Conservation (phyloP, 2,113 vertebrate species). For the Hyaena hyaena region DNA sequence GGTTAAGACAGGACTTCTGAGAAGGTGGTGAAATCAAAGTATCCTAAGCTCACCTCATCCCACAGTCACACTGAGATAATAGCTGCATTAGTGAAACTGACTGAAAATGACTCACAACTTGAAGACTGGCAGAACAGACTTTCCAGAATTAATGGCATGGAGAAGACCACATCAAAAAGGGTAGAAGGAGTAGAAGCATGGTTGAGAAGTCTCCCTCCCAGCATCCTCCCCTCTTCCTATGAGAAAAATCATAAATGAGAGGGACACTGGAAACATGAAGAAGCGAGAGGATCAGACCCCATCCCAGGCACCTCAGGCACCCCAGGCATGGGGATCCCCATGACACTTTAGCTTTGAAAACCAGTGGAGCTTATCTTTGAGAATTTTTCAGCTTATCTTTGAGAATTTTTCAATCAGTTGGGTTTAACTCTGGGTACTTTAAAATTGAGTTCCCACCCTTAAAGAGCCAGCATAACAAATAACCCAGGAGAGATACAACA, state of each 20-base stretch:
- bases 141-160: background rate
- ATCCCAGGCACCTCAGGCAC: background rate
- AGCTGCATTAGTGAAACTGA: background rate
- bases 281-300: background rate
- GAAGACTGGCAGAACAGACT: background rate
- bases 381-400: background rate
- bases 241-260: background rate
- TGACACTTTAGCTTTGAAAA: background rate
- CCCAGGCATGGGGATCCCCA: background rate
- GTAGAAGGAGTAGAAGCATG: background rate
- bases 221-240: background rate
- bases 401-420: background rate
- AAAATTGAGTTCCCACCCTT: background rate
- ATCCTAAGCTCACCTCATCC: background rate
- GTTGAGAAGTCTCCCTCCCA: background rate
- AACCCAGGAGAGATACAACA: background rate
- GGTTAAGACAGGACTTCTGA: background rate
- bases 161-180: background rate
- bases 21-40: background rate
- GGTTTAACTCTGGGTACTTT: background rate
- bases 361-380: background rate
- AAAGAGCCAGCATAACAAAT: background rate
- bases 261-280: background rate
- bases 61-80: background rate
- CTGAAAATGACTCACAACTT: background rate